Conservation (phyloP, 1,140 invertebrate species). For the Meloidogyne exigua region DNA sequence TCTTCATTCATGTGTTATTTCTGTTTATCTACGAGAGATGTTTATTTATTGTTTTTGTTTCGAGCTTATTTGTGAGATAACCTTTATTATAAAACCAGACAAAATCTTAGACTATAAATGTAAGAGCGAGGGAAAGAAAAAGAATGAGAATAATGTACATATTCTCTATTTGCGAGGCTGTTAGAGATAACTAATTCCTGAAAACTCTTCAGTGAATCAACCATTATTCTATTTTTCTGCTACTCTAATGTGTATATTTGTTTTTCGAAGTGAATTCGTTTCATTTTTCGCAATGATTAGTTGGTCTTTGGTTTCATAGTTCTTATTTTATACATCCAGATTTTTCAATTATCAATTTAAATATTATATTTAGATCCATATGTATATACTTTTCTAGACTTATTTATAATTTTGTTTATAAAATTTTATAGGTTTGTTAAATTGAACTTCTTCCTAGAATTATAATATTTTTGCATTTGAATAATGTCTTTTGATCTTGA, state of each 20-base stretch:
- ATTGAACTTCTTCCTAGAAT: not conserved
- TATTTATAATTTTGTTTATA: not conserved
- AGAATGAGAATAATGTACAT: too few relatives aligned
- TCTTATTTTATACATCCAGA: not conserved
- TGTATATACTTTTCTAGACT: not conserved
- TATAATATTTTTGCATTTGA: constrained; percentile 61
- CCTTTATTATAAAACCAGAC: too few relatives aligned
- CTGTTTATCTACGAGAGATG: too few relatives aligned
- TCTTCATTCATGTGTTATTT: too few relatives aligned
- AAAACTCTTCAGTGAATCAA: too few relatives aligned
- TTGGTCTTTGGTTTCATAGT: not conserved
- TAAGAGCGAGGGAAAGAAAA: too few relatives aligned
- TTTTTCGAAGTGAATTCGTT: not conserved
- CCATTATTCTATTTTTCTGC: not conserved
- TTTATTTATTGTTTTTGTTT: too few relatives aligned
- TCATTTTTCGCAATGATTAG: not conserved
- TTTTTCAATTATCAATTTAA: not conserved
- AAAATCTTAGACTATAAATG: too few relatives aligned
- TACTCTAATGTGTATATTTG: not conserved
- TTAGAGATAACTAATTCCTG: too few relatives aligned
- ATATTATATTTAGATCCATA: too few relatives aligned
- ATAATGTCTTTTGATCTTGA: constrained; percentile 62
- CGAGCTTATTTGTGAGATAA: too few relatives aligned
- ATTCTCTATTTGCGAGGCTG: too few relatives aligned
- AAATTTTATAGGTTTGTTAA: not conserved